Evolutionary conservation across 1,140 invertebrate species (phyloP).

Genomic region (Drosophila tsacasi): DNA sequence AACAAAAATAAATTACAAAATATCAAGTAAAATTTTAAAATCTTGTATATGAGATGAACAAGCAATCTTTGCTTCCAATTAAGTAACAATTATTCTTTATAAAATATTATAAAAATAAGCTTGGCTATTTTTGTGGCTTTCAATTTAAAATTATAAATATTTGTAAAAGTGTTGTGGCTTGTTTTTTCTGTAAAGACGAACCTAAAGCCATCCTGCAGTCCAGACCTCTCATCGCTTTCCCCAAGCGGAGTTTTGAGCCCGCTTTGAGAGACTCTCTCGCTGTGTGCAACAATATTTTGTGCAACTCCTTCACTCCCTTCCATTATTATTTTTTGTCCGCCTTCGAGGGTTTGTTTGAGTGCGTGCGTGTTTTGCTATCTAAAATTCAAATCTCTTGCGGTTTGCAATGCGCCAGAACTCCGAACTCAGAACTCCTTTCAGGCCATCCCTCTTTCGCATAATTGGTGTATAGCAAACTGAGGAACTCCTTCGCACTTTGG

Average conservation of each 20-base stretch:
- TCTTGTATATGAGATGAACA: neutral
- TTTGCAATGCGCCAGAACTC: conserved; percentile 60
- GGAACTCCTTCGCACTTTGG: conserved; percentile 8
- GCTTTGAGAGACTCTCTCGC: conserved; percentile 15
- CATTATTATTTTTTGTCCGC: conserved; percentile 43
- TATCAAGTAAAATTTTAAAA: no score
- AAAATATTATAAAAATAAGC: no score
- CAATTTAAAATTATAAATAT: neutral
- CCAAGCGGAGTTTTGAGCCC: conserved; percentile 22
- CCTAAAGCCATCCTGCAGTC: conserved; percentile 9
- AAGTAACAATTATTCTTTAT: neutral
- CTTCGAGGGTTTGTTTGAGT: conserved; percentile 24
- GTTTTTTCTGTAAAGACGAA: neutral
- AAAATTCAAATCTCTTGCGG: conserved; percentile 79
- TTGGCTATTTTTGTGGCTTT: neutral
- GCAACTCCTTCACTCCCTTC: conserved; percentile 24
- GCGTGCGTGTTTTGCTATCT: conserved; percentile 59
- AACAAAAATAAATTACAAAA: no score
- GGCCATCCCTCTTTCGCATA: neutral
- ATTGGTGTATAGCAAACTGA: neutral
- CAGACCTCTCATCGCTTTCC: conserved; percentile 20
- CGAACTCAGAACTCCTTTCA: conserved; percentile 7
- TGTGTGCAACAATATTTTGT: conserved; percentile 34
- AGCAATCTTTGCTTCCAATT: neutral
- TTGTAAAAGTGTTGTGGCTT: neutral